phyloP scores from a whole-genome alignment of 1,140 invertebrate species.

The Octopus bimaculoides region DNA sequence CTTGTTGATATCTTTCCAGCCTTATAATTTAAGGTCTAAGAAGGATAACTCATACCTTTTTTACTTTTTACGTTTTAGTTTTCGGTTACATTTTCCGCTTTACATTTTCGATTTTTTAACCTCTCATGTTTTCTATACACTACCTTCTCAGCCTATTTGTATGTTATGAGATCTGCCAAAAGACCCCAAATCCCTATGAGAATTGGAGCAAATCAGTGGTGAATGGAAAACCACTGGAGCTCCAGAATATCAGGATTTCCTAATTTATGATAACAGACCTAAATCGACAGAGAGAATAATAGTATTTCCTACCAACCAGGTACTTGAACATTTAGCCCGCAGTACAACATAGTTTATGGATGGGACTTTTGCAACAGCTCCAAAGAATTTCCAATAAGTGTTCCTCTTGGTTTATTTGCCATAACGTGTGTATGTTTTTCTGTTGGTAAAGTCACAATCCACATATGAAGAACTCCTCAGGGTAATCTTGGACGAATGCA shows the following conservation, averaged over 20 bases:
- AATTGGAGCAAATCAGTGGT: conserved; percentile 4
- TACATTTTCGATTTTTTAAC: too few relatives aligned
- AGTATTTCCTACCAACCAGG: conserved; percentile 1
- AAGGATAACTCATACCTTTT: too few relatives aligned
- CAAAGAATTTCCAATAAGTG: background rate
- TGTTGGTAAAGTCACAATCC: background rate
- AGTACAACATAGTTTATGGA: conserved; percentile 4
- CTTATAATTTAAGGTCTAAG: too few relatives aligned
- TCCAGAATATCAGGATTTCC: background rate
- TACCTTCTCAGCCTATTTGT: too few relatives aligned
- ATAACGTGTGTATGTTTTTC: conserved; percentile 7
- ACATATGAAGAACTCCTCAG: conserved; percentile 3
- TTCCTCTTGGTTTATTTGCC: conserved; percentile 6
- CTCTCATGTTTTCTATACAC: too few relatives aligned
- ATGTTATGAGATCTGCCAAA: too few relatives aligned
- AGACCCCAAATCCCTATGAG: background rate
- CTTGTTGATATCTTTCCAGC: too few relatives aligned
- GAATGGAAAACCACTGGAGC: background rate
- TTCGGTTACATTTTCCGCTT: too few relatives aligned
- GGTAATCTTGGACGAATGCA: conserved; percentile 7
- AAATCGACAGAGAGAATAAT: background rate
- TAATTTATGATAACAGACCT: background rate
- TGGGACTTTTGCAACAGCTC: conserved; percentile 6
- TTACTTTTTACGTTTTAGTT: too few relatives aligned
- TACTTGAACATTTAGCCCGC: conserved; percentile 7